Evolutionary conservation across 2,888 invertebrate species (phyloP).

Genomic region (Lepetodrilus schrolli): DNA sequence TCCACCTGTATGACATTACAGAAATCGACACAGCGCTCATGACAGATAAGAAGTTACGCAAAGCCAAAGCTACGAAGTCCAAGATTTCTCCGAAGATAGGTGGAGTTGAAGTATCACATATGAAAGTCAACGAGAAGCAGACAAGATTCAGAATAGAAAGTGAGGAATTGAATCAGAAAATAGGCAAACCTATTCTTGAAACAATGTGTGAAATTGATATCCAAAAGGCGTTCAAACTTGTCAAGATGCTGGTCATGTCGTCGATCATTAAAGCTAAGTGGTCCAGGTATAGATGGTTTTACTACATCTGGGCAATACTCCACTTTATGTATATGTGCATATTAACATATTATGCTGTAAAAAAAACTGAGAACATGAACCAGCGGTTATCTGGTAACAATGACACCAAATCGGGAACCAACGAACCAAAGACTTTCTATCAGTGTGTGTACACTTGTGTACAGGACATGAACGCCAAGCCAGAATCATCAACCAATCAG

Average conservation of each 20-base stretch:
- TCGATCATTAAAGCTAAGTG: slow-evolving; percentile 58
- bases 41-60: slow-evolving; percentile 39
- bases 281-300: slow-evolving; percentile 44
- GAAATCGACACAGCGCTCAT: slow-evolving; percentile 59
- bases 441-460: background rate
- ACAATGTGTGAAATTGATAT: slow-evolving; percentile 53
- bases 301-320: slow-evolving; percentile 50
- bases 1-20: slow-evolving; percentile 58
- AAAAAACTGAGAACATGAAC: slow-evolving; percentile 10
- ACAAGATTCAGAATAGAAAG: background rate
- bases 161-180: too few relatives aligned
- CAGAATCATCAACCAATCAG: background rate
- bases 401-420: background rate
- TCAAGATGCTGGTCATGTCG: slow-evolving; percentile 50
- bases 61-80: background rate
- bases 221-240: slow-evolving; percentile 50
- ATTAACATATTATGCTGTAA: slow-evolving; percentile 47
- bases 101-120: background rate
- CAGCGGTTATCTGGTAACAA: background rate
- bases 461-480: background rate
- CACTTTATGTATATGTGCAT: slow-evolving; percentile 50
- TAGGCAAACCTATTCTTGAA: slow-evolving; percentile 47
- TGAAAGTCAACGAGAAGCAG: background rate
- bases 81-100: background rate
- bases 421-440: background rate